These are phyloP conservation scores for Araneus ventricosus DNA, from an alignment of 1,140 invertebrate genomes.

Conservation along the genomic window DNA sequence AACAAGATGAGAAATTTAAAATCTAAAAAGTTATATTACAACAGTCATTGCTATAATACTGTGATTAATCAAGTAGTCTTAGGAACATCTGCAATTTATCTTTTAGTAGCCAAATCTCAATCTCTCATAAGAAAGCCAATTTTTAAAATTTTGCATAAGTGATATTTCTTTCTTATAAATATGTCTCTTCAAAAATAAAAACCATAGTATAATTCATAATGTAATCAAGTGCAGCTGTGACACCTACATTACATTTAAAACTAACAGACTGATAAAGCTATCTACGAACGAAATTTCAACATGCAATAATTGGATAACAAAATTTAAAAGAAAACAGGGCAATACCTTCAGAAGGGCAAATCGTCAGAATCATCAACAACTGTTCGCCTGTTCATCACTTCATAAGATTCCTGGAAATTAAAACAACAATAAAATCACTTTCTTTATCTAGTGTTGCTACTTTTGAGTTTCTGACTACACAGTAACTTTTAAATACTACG, in stretches of 20 bases:
- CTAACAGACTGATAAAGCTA: not conserved
- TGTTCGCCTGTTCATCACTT: constrained; percentile 49
- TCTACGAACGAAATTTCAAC: not conserved
- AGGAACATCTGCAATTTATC: no score
- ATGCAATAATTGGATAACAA: not conserved
- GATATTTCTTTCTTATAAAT: not conserved
- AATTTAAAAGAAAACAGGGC: not conserved
- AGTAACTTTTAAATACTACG: no score
- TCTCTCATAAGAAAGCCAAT: no score
- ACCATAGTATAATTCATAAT: not conserved
- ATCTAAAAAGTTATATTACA: no score
- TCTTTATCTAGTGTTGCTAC: no score
- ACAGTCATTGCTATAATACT: no score
- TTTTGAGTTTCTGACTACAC: no score
- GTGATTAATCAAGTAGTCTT: no score
- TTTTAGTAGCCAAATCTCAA: no score
- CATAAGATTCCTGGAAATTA: constrained; percentile 18
- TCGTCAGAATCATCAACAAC: constrained; percentile 13
- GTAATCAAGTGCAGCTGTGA: not conserved
- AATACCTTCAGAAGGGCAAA: not conserved
- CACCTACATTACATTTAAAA: not conserved
- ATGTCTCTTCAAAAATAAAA: not conserved
- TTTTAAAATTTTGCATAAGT: not conserved
- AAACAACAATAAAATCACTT: no score
- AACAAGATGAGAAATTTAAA: no score